Percentiles rank a stretch among this genome's conserved stretches.
Conservation (phyloP, 2,113 vertebrate genomes). For the Noturus placidus region DNA sequence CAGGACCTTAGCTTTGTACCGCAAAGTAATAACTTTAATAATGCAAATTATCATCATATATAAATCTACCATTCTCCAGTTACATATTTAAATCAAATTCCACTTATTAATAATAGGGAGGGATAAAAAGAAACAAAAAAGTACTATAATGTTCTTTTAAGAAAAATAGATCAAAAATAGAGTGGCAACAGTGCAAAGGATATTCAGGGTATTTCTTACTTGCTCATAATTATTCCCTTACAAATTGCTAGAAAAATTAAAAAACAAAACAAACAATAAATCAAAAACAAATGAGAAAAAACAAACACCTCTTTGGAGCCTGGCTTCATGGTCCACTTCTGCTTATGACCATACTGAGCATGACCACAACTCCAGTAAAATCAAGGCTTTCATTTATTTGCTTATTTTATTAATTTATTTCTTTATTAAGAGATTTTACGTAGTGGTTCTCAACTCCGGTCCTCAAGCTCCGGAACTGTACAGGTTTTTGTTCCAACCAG, state of each 20-base stretch:
- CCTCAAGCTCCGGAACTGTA: conserved; percentile 82
- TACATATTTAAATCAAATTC: conserved; percentile 60
- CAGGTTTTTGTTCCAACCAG: conserved; percentile 86
- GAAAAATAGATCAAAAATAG: conserved; percentile 77
- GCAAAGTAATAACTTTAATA: conserved; percentile 59
- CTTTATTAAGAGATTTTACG: conserved; percentile 71
- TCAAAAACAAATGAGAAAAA: conserved; percentile 55
- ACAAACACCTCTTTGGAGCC: conserved; percentile 68
- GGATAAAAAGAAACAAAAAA: conserved; percentile 65
- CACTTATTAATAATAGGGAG: conserved; percentile 64
- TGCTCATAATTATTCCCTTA: conserved; percentile 71
- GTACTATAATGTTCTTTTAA: conserved; percentile 69
- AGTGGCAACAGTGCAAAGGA: conserved; percentile 80
- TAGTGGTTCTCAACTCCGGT: conserved; percentile 84
- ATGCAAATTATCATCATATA: conserved; percentile 73
- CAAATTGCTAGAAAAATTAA: conserved; percentile 75
- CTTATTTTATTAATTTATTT: conserved; percentile 51
- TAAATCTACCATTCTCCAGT: conserved; percentile 57
- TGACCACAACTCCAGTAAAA: conserved; percentile 73
- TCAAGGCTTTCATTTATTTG: conserved; percentile 65
- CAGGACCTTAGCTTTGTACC: conserved; percentile 28
- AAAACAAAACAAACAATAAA: conserved; percentile 68
- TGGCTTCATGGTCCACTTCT: conserved; percentile 66
- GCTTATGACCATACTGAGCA: conserved; percentile 62
- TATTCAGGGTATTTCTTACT: conserved; percentile 67